Conservation (phyloP, 2,113 vertebrate species). For the Xiphophorus hellerii region DNA sequence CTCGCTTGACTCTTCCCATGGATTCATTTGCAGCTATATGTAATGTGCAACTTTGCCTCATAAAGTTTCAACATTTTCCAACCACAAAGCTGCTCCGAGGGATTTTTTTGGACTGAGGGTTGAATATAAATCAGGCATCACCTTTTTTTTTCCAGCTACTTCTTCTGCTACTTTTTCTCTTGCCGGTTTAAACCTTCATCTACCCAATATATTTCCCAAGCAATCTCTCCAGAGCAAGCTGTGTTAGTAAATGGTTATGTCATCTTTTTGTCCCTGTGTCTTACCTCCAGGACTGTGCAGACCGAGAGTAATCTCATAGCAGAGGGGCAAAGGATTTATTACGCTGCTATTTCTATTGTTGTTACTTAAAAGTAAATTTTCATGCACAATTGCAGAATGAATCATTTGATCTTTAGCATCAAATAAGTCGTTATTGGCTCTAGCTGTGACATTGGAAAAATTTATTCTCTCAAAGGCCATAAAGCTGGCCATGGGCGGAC, state of each 20-base stretch:
- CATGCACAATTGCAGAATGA: slow-evolving; percentile 71
- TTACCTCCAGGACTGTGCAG: slow-evolving; percentile 58
- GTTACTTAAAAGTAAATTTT: slow-evolving; percentile 76
- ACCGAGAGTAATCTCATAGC: slow-evolving; percentile 58
- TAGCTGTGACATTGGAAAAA: slow-evolving; percentile 67
- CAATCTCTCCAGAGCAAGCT: slow-evolving; percentile 37
- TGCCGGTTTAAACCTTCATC: slow-evolving; percentile 48
- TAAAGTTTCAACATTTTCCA: slow-evolving; percentile 65
- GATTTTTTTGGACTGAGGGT: slow-evolving; percentile 46
- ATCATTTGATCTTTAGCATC: slow-evolving; percentile 73
- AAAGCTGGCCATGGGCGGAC: slow-evolving; percentile 75
- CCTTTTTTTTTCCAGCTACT: slow-evolving; percentile 41
- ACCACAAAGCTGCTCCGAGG: slow-evolving; percentile 52
- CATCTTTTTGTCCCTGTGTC: slow-evolving; percentile 51
- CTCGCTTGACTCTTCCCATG: slow-evolving; percentile 32
- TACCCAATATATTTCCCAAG: slow-evolving; percentile 29
- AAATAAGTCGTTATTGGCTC: slow-evolving; percentile 71
- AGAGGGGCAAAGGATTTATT: slow-evolving; percentile 61
- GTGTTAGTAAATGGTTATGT: slow-evolving; percentile 63
- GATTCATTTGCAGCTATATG: slow-evolving; percentile 50
- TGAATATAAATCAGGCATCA: slow-evolving; percentile 67
- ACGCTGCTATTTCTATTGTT: slow-evolving; percentile 59
- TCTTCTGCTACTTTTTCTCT: slow-evolving; percentile 24
- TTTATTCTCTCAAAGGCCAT: slow-evolving; percentile 68
- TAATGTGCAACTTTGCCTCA: slow-evolving; percentile 39